Evolutionary conservation across 2,888 invertebrate genomes (phyloP).

Genomic region (Anthoptus insignis): DNA sequence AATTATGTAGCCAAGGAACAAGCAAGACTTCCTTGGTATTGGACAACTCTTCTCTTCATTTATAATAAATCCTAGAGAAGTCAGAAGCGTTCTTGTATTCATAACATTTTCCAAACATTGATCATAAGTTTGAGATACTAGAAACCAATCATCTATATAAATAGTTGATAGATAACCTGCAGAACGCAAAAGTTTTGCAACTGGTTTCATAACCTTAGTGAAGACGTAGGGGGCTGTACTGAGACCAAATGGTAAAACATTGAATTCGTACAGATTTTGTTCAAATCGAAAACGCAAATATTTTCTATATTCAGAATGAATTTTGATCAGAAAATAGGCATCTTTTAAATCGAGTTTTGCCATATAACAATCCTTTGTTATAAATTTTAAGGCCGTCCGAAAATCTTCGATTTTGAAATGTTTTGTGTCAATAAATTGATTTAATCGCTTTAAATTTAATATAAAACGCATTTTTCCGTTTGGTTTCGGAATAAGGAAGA

Average conservation of each 20-base stretch:
- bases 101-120: background rate
- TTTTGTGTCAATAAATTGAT: conserved; percentile 22
- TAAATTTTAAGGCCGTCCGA: conserved; percentile 9
- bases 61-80: background rate
- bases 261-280: background rate
- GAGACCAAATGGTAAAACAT: conserved; percentile 31
- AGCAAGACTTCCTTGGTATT: background rate
- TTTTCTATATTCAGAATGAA: background rate
- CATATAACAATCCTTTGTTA: background rate
- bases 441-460: conserved; percentile 25
- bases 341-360: conserved; percentile 11
- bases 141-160: conserved; percentile 6
- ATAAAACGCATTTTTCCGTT: conserved; percentile 36
- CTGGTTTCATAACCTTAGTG: conserved; percentile 47
- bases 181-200: conserved; percentile 26
- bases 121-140: background rate
- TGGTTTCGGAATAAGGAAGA: too few species aligned
- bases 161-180: conserved; percentile 7
- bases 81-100: background rate
- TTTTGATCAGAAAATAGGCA: background rate
- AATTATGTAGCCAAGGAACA: background rate
- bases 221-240: conserved; percentile 43
- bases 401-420: conserved; percentile 26
- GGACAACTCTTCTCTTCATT: background rate
- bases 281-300: background rate